Percentiles rank a stretch among this genome's conserved stretches.
These are phyloP conservation scores for Drosophila lacteicornis DNA, from an alignment of 1,140 invertebrate species.

Conservation along the genomic window DNA sequence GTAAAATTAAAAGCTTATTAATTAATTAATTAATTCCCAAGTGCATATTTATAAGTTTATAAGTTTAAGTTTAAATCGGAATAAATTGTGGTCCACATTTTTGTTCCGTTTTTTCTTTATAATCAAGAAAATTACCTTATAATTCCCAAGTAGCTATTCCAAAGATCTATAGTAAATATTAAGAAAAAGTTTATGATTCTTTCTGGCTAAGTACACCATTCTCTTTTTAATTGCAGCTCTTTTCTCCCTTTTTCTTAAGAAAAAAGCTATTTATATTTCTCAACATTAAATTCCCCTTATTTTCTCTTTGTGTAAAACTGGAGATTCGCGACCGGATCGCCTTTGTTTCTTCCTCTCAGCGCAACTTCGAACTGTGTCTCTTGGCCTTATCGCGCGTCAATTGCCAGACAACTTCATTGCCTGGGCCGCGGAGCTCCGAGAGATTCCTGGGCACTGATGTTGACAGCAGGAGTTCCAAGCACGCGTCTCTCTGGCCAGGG, in stretches of 20 bases:
- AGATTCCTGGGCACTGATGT: constrained; percentile 77
- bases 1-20: too few species aligned
- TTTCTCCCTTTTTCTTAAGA: too few species aligned
- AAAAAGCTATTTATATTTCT: not conserved
- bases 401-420: constrained; percentile 82
- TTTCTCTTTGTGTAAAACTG: not conserved
- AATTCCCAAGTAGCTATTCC: not conserved
- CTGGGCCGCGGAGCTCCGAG: constrained; percentile 22
- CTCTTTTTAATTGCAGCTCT: not conserved
- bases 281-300: too few species aligned
- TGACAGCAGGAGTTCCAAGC: constrained; percentile 80
- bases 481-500: constrained; percentile 54
- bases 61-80: too few species aligned
- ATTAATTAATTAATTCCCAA: too few species aligned
- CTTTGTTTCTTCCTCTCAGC: constrained; percentile 46
- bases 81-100: too few species aligned
- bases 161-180: too few species aligned
- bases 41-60: too few species aligned
- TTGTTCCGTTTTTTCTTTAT: too few species aligned
- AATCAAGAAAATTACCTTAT: not conserved
- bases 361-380: constrained; percentile 55
- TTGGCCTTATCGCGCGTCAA: constrained; percentile 70
- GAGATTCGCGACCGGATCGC: constrained; percentile 19
- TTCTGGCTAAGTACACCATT: too few species aligned
- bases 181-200: too few species aligned